Evolutionary conservation across 1,140 invertebrate species (phyloP), one percentile per base, ranked within the genome.

Genomic region (Magallana ariakensis): DNA sequence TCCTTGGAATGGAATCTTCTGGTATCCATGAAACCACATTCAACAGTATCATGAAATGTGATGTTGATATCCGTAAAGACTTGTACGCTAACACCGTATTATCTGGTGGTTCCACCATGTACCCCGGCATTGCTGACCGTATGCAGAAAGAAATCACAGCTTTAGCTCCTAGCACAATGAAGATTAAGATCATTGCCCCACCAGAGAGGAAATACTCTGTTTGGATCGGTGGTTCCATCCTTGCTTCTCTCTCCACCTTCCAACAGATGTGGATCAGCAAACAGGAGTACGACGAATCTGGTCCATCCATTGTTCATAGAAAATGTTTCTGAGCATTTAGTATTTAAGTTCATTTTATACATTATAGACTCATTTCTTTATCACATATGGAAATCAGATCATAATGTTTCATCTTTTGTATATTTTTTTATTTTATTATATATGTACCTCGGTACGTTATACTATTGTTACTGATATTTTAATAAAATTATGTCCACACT

Each of bases 281-380:
- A 95, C 97, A 98, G 95, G 97, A 98, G 94, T 98, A 98, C 95
- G 98, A 98, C 95, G 98, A 98, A 95, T 98, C 97, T 92, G 98
- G 98, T 90, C 98, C 98, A 90, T 97, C 97, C 88, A 98, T 98
- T 95, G 87, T 97, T 46, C 33, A 46, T 46, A 46, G 33, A 5
- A 46, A 46, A 5, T 46, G 33, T 5, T 46, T 46, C 33, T 46
- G 5, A 46, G 33, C 33, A 46, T 46, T n/a, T n/a, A n/a, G n/a
- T n/a, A n/a, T n/a, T n/a, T n/a, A n/a, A n/a, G n/a, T n/a, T 46
- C 33, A 46, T 46, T 46, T 5, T 46, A 0, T 46, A 46, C 33
- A 46, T 46, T 46, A 46, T 46, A 46, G 33, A 46, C 33, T 46
- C 33, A 46, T 46, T 46, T 46, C 33, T 46, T 46, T 46, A 46